Percentiles rank a stretch among this genome's conserved stretches.
Conservation (phyloP, 2,888 invertebrate genomes). For the Odontothrips loti region DNA sequence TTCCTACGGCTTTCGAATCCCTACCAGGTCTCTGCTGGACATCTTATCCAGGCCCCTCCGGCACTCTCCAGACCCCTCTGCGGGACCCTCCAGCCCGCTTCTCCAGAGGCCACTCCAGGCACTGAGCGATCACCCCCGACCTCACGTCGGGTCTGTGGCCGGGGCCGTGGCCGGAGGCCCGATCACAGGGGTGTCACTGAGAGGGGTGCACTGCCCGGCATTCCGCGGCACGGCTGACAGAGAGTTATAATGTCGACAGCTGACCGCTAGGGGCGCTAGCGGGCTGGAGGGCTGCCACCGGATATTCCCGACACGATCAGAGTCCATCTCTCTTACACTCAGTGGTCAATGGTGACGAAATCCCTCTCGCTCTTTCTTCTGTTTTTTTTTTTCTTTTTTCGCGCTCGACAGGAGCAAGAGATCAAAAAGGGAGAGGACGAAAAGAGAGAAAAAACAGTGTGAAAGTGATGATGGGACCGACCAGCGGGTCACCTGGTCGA, state of each 20-base stretch:
- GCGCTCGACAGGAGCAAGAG: not conserved
- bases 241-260: not conserved
- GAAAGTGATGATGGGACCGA: too few species aligned
- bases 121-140: not conserved
- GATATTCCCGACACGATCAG: too few species aligned
- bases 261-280: too few species aligned
- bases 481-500: too few species aligned
- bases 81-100: too few species aligned
- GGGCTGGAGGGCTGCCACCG: too few species aligned
- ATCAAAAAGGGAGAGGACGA: conserved; percentile 5
- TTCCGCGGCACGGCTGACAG: not conserved
- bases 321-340: too few species aligned
- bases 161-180: not conserved
- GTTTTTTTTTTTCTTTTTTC: too few species aligned
- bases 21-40: too few species aligned
- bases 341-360: not conserved
- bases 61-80: too few species aligned
- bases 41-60: too few species aligned
- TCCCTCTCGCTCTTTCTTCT: not conserved
- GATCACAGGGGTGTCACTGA: not conserved
- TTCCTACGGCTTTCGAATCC: too few species aligned
- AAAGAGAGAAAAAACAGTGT: conserved; percentile 25
- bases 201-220: not conserved
- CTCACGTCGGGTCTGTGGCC: not conserved
- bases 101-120: not conserved